A percentile compares a stretch with the other conserved stretches of the same genome.
Conservation (phyloP, 1,140 invertebrate species). For the Cydia fagiglandana region DNA sequence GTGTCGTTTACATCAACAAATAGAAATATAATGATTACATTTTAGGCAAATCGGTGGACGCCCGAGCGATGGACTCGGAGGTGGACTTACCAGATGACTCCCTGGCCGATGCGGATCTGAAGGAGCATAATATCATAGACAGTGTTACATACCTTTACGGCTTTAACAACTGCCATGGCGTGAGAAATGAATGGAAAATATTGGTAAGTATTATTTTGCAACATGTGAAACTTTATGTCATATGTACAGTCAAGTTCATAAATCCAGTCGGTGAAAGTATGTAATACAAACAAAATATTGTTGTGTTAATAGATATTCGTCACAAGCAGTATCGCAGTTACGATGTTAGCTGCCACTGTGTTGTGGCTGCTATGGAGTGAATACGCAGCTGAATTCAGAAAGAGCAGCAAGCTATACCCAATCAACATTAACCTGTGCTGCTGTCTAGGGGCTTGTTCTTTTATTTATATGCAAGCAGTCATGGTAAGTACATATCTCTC, state of each 20-base stretch:
- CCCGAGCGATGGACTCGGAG: conserved; percentile 58
- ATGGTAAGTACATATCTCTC: conserved; percentile 52
- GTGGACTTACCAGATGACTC: conserved; percentile 72
- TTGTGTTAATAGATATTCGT: conserved; percentile 61
- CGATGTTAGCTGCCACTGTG: conserved; percentile 52
- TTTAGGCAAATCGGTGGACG: conserved; percentile 51
- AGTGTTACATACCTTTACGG: conserved; percentile 76
- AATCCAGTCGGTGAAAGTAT: too few species aligned
- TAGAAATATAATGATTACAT: background rate
- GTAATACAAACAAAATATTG: too few species aligned
- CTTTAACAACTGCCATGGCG: conserved; percentile 65
- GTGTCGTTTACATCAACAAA: too few species aligned
- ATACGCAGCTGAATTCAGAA: conserved; percentile 61
- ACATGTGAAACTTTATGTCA: background rate
- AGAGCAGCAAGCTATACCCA: conserved; percentile 72
- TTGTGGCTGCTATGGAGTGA: conserved; percentile 66
- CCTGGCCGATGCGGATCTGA: conserved; percentile 70
- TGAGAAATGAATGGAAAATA: conserved; percentile 66
- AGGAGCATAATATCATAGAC: conserved; percentile 75
- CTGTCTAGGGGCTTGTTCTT: conserved; percentile 64
- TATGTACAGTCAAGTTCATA: too few species aligned
- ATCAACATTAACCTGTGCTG: conserved; percentile 74
- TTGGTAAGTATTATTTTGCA: conserved; percentile 52
- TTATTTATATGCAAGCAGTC: conserved; percentile 72
- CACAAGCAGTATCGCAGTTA: conserved; percentile 58